These are phyloP conservation scores for Toxonevra muliebris DNA, from an alignment of 2,888 invertebrate genomes.

Conservation along the genomic window DNA sequence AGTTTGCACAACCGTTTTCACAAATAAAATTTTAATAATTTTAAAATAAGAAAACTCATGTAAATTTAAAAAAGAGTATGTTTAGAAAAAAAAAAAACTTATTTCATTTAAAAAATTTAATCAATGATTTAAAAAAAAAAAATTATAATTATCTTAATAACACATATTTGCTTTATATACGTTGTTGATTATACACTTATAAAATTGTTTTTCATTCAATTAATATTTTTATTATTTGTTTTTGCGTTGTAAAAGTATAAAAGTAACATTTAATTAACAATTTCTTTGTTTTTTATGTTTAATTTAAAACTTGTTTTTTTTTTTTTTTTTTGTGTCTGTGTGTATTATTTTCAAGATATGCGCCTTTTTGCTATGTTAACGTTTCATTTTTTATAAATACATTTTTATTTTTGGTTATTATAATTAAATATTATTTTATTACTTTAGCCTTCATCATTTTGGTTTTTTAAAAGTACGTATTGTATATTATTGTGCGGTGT, in stretches of 20 bases:
- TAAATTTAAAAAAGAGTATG: neutral
- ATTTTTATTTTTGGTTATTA: conserved; percentile 38
- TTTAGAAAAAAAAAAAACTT: neutral
- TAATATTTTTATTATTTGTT: conserved; percentile 33
- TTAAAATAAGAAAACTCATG: neutral
- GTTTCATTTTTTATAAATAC: conserved; percentile 38
- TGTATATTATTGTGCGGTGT: conserved; percentile 62
- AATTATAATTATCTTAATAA: neutral
- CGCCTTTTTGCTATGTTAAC: conserved; percentile 59
- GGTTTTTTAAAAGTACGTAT: conserved; percentile 35
- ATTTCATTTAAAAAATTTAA: neutral
- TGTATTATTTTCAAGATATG: conserved; percentile 50
- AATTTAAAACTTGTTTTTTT: conserved; percentile 3
- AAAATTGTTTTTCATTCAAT: conserved; percentile 3
- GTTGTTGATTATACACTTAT: neutral
- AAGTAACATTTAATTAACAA: conserved; percentile 52
- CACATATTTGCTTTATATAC: neutral
- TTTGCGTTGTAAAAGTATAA: conserved; percentile 59
- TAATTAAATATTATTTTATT: conserved; percentile 8
- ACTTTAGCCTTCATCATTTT: conserved; percentile 11
- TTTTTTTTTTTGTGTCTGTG: conserved; percentile 30
- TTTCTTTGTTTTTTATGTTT: conserved; percentile 24
- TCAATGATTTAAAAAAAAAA: neutral
- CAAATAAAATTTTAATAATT: neutral
- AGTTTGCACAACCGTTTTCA: conserved; percentile 1